Conservation (phyloP, 2,888 invertebrate genomes). For the Lasiommata megera region DNA sequence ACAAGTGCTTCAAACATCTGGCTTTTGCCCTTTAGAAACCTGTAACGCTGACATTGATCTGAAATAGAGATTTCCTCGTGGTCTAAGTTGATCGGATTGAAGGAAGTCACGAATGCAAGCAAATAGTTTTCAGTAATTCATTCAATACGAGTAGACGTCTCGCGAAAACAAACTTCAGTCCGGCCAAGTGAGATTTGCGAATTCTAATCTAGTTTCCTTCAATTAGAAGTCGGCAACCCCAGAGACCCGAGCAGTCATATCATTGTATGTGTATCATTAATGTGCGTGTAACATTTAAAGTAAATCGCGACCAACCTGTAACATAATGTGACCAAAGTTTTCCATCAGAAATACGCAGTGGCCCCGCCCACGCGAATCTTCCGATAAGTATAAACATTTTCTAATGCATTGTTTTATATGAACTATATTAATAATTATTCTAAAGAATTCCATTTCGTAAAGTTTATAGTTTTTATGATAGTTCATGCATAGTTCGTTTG, state of each 20-base stretch:
- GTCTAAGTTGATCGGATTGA: too few species aligned
- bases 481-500: slow-evolving; percentile 65
- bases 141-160: too few species aligned
- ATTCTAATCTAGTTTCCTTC: too few species aligned
- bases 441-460: slow-evolving; percentile 58
- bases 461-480: slow-evolving; percentile 71
- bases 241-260: not conserved
- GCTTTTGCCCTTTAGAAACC: too few species aligned
- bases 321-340: slow-evolving; percentile 71
- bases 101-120: too few species aligned
- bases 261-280: not conserved
- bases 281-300: slow-evolving; percentile 5
- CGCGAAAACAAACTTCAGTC: too few species aligned
- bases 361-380: slow-evolving; percentile 39
- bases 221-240: not conserved
- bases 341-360: slow-evolving; percentile 56
- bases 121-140: too few species aligned
- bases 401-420: slow-evolving; percentile 69
- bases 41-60: too few species aligned
- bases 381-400: slow-evolving; percentile 57
- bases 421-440: slow-evolving; percentile 65
- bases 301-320: slow-evolving; percentile 57
- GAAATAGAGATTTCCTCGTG: too few species aligned
- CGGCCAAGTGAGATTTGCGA: too few species aligned
- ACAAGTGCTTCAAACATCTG: not conserved